Evolutionary conservation across 2,797 vertebrate species (phyloP).

Genomic region (Karalla daura): DNA sequence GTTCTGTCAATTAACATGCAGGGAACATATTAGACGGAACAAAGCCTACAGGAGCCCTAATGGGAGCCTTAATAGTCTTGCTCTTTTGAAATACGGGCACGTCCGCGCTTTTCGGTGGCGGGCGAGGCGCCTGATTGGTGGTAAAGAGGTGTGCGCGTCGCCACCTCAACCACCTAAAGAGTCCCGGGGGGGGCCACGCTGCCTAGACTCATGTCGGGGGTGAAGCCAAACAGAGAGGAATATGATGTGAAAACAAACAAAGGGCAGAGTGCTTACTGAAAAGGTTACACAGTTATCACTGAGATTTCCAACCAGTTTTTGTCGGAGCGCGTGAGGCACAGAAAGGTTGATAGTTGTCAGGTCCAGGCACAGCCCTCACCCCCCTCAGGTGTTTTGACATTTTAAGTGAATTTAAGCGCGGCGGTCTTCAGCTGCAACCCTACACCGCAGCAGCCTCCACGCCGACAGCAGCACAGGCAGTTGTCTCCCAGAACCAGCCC

Average conservation of each 20-base stretch:
- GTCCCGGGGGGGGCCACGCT: not conserved
- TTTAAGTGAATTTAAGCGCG: constrained; percentile 76
- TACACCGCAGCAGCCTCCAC: constrained; percentile 56
- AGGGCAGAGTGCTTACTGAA: constrained; percentile 64
- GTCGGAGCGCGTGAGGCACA: constrained; percentile 43
- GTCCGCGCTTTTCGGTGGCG: constrained; percentile 22
- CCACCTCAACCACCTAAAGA: constrained; percentile 5
- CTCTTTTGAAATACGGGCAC: constrained; percentile 56
- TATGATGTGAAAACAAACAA: constrained; percentile 68
- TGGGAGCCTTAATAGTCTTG: constrained; percentile 56
- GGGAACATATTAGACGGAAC: constrained; percentile 43
- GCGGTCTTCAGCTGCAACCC: constrained; percentile 59
- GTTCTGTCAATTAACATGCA: constrained; percentile 56
- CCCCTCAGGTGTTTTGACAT: constrained; percentile 78
- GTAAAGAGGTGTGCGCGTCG: constrained; percentile 4
- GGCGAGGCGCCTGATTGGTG: constrained; percentile 6
- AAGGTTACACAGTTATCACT: constrained; percentile 74
- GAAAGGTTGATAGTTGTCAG: constrained; percentile 73
- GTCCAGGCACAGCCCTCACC: constrained; percentile 58
- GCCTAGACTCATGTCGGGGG: constrained; percentile 41
- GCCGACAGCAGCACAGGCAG: constrained; percentile 67
- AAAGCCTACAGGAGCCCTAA: constrained; percentile 54
- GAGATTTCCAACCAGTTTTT: constrained; percentile 68
- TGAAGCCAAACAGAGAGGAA: constrained; percentile 50
- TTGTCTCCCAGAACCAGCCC: constrained; percentile 67